Evolutionary conservation across 2,797 vertebrate species (phyloP), one percentile per base, ranked within the genome.

Genomic region (Crenichthys baileyi): DNA sequence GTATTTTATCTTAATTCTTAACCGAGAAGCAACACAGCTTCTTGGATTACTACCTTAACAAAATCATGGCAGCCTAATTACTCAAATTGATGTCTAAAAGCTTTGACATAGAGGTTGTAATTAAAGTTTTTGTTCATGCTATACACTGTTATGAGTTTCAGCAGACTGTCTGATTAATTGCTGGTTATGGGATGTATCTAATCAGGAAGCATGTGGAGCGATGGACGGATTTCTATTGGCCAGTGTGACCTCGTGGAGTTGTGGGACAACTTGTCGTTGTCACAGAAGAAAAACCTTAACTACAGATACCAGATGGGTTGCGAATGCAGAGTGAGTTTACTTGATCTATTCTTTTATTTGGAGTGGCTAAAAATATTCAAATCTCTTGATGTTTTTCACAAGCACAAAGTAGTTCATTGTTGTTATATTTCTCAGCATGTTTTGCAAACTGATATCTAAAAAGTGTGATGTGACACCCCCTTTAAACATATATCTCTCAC

Each of bases 251-350:
- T 98, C 58, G 94, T 96, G 7, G 95, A 96, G 82, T 95, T 94
- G 0, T 99, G 98, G 98, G 97, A 98, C 75, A 95, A 96, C 78
- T 89, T 99, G 70, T 96, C 97, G 29, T 79, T 96, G 83, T 96
- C 96, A 61, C 97, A 98, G 88, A 98, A 95, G 92, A 97, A 97
- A 90, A 97, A 96, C 84, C 96, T 99, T 74, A 97, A 98, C 88
- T 96, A 98, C 91, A 95, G 95, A 93, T 98, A 98, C 90, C 95
- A 97, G 90, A 96, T 95, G 95, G 98, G 97, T 90, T 99, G 98
- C 79, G 96, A 95, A 86, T 99, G 98, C 95, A 96, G 95, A 91
- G 98, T 99, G 94, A 96, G 97, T 94, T 77, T 75, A 58, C 61
- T 51, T 1, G 0, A 24, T 20, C 36, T 16, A 46, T 68, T 20